These are phyloP conservation scores for Choloepus hoffmanni DNA, from an alignment of 2,113 vertebrate genomes.

Conservation along the genomic window DNA sequence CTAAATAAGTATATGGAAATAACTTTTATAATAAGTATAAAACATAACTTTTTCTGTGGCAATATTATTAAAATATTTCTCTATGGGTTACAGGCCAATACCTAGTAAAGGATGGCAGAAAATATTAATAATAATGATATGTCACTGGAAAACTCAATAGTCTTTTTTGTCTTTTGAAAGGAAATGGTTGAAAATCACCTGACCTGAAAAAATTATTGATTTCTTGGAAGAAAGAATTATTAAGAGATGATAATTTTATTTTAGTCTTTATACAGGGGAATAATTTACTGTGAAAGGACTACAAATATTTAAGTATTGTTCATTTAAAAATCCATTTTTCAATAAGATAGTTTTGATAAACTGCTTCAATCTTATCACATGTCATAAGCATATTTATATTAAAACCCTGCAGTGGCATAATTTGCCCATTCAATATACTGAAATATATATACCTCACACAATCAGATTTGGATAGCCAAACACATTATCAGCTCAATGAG, in stretches of 20 bases:
- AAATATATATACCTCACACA: not conserved
- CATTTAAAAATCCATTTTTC: constrained; percentile 21
- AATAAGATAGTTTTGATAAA: not conserved
- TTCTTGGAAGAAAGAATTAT: not conserved
- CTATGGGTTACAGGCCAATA: not conserved
- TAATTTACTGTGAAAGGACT: not conserved
- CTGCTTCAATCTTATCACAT: not conserved
- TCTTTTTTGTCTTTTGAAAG: not conserved
- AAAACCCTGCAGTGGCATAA: not conserved
- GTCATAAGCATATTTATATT: not conserved
- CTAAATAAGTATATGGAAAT: not conserved
- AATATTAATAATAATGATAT: not conserved
- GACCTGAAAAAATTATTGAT: not conserved
- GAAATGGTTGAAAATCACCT: not conserved
- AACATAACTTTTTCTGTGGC: not conserved
- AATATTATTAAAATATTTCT: not conserved
- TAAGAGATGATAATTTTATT: not conserved
- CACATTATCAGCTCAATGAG: not conserved
- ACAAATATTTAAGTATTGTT: not conserved
- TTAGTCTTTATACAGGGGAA: not conserved
- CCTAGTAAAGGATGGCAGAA: not conserved
- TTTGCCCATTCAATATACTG: not conserved
- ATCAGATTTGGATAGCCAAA: not conserved
- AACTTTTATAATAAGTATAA: not conserved
- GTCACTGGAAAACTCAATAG: not conserved